phyloP scores from a whole-genome alignment of 2,888 invertebrate genomes.

The Boloria euphrosyne region DNA sequence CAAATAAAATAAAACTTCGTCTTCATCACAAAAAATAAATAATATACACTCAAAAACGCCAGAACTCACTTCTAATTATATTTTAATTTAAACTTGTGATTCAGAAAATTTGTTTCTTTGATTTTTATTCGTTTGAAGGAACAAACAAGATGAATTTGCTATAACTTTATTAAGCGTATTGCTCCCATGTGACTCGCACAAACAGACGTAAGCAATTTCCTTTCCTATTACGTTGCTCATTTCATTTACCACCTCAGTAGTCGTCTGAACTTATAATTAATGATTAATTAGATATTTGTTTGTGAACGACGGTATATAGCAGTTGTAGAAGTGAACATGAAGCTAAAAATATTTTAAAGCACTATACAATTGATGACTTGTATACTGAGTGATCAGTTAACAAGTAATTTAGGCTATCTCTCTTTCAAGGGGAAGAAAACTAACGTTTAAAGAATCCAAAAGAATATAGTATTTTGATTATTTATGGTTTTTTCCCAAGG shows the following conservation, averaged over 20 bases:
- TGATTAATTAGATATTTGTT: conserved; percentile 33
- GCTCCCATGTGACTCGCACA: conserved; percentile 34
- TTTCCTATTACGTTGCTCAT: conserved; percentile 51
- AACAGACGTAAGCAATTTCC: conserved; percentile 52
- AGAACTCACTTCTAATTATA: conserved; percentile 17
- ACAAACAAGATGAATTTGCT: conserved; percentile 53
- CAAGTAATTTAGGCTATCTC: too few relatives aligned
- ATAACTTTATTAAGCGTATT: conserved; percentile 38
- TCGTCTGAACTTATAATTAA: conserved; percentile 62
- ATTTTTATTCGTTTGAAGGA: conserved; percentile 27
- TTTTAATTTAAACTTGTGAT: conserved; percentile 27
- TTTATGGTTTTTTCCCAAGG: too few relatives aligned
- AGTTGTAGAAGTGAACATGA: too few relatives aligned
- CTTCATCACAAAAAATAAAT: too few relatives aligned
- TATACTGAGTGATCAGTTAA: too few relatives aligned
- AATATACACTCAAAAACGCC: neutral
- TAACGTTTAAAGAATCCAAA: too few relatives aligned
- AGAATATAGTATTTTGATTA: too few relatives aligned
- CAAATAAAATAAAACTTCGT: too few relatives aligned
- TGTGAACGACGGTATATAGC: neutral
- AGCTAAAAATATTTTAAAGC: too few relatives aligned
- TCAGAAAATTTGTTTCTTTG: conserved; percentile 30
- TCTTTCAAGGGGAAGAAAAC: too few relatives aligned
- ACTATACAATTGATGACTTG: too few relatives aligned
- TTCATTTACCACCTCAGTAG: conserved; percentile 62